Evolutionary conservation across 37 sponge, comb jelly and placozoan species (phyloP), one percentile per base, ranked within the genome.

Genomic region (Spongia lamella): DNA sequence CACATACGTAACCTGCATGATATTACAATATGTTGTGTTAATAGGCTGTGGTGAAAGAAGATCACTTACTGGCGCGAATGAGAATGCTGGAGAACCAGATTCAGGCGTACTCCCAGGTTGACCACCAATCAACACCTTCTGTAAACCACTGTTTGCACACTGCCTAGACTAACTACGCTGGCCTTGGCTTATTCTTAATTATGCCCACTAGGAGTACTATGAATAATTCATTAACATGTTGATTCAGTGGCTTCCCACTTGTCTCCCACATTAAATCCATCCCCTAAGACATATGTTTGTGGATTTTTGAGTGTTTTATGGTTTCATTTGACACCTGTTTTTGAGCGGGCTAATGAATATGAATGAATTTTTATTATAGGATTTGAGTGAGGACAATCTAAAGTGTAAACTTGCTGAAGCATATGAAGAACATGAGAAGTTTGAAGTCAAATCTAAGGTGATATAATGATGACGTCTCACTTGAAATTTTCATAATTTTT

Each of bases 21-120:
- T 9, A 9, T 43, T 43, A 9, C 47, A 25, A 30, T 53, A 17
- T 56, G 16, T 31, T 39, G n/a, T n/a, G n/a, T n/a, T 34, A 72
- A 38, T 77, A 90, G 91, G 82, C 88, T 31, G 71, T 83, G 15
- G 84, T 97, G 32, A 89, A 89, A 35, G 98, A 97, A 68, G 98
- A 97, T 83, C 86, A 94, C 59, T 66, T 97, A 68, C 68, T 97
- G 73, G 87, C 95, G 22, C 67, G 98, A 33, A 82, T 97, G 30
- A 95, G 94, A 70, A 89, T 92, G 84, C 34, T 97, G 53, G 98
- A 97, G 75, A 92, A 91, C 50, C 95, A 97, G 70, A 54, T 97
- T 16, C 85, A 94, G 56, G 79, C 94, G 21, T 94, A 87, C 52
- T 71, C 93, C 34, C 77, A 84, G 83, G 93, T 84, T 30, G 51